Evolutionary conservation across 2,888 invertebrate genomes (phyloP).

Genomic region (Melieria picta): DNA sequence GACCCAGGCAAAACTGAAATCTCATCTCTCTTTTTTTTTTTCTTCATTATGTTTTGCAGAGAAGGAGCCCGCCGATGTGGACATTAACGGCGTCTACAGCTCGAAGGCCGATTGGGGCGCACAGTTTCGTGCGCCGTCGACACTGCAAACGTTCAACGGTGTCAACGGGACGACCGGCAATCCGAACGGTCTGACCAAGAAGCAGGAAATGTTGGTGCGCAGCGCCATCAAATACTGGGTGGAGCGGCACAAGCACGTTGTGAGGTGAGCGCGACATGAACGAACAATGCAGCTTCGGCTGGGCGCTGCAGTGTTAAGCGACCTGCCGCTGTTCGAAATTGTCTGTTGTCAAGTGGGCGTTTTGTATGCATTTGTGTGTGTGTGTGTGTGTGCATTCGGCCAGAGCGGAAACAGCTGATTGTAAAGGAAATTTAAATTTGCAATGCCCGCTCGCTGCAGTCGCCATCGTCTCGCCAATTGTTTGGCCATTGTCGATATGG

Average conservation of each 20-base stretch:
- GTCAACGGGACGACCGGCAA: constrained; percentile 68
- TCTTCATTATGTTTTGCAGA: constrained; percentile 48
- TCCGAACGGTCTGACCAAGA: constrained; percentile 83
- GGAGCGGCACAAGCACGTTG: constrained; percentile 87
- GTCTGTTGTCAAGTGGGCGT: background rate
- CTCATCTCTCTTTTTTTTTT: no score
- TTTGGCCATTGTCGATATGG: constrained; percentile 4
- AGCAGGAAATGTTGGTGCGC: constrained; percentile 85
- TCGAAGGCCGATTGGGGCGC: constrained; percentile 83
- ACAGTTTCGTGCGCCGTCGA: constrained; percentile 75
- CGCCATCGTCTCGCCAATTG: constrained; percentile 20
- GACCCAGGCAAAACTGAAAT: no score
- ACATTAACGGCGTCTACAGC: constrained; percentile 79
- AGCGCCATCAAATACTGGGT: constrained; percentile 93
- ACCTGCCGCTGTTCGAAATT: background rate
- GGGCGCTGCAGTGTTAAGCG: background rate
- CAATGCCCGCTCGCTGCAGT: constrained; percentile 29
- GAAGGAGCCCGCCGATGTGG: constrained; percentile 69
- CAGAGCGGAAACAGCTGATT: constrained; percentile 32
- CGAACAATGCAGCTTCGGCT: background rate
- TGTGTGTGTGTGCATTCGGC: background rate
- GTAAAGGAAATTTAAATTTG: constrained; percentile 42
- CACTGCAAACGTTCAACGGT: constrained; percentile 71
- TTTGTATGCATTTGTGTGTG: background rate
- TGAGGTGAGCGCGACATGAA: constrained; percentile 70